Evolutionary conservation across 2,113 vertebrate genomes (phyloP), one percentile per base, ranked within the genome.

Genomic region (Brienomyrus brachyistius): DNA sequence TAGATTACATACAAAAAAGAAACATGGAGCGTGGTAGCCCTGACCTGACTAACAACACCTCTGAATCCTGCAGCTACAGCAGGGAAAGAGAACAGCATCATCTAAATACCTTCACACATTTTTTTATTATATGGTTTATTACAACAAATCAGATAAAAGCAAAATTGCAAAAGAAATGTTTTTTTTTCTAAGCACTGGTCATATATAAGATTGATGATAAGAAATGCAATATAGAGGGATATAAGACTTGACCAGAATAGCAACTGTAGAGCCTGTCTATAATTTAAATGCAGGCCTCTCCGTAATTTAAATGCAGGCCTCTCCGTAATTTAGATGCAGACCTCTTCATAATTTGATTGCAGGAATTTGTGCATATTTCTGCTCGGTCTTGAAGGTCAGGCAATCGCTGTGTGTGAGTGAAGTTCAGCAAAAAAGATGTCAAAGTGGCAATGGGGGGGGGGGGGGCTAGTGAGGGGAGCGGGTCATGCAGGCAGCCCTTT

Each of bases 1-100:
- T 91, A 91, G 90, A 90, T 90, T 91, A 56, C 91, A 90, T 47
- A 54, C 88, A 62, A 91, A 90, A 89, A 84, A 90, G 59, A 35
- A 59, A 27, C 15, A 6, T 80, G 86, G 51, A n/a, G 90, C 48
- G 56, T 45, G 23, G 23, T 45, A 52, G 83, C 90, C 66, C 27
- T 31, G 62, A 31, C n/a, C 62, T 59, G 47, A 51, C 31, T 88
- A 51, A 51, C 70, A 27, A 27, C 19, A 31, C 31, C 70, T 19
- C 21, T 89, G 62, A 80, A 17, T 77, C 87, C 86, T 51, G n/a
- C 84, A 35, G 86, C 88, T 86, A 84, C 40, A 40, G 45, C 56
- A 43, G 50, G 51, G 43, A 90, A 51, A 19, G 45, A 56, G 27
- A 87, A 87, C 47, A 8, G 51, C n/a, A 8, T 21, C 10, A 10